Evolutionary conservation across 2,113 vertebrate species (phyloP).

Genomic region (Tenebrosternarchus preto): DNA sequence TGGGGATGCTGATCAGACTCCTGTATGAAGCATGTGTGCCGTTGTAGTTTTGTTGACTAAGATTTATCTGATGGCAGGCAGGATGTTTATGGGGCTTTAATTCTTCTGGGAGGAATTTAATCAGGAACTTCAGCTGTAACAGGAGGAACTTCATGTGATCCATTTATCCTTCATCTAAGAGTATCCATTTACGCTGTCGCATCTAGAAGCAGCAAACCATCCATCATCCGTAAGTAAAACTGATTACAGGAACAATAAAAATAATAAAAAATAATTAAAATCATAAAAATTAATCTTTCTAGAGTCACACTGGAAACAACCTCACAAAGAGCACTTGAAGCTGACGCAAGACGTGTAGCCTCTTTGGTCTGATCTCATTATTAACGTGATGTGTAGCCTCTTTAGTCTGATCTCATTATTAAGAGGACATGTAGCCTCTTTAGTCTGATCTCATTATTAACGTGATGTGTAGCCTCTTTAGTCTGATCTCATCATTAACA

Average conservation of each 20-base stretch:
- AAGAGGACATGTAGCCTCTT: neutral
- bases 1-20: neutral
- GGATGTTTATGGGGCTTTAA: slow-evolving; percentile 8
- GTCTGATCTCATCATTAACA: no score
- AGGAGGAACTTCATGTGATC: neutral
- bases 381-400: no score
- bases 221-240: no score
- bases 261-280: no score
- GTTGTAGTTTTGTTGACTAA: neutral
- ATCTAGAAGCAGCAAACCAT: no score
- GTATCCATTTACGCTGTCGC: neutral
- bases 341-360: neutral
- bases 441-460: neutral
- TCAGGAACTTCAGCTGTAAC: neutral
- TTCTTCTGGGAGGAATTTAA: neutral
- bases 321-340: neutral
- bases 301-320: neutral
- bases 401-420: no score
- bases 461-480: no score
- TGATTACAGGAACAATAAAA: no score
- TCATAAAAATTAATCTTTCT: no score
- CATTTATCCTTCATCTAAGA: neutral
- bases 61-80: neutral
- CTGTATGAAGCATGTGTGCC: neutral
- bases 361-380: neutral